Conservation (phyloP, 2,797 vertebrate genomes). For the Acrossocheilus wenchowensis region DNA sequence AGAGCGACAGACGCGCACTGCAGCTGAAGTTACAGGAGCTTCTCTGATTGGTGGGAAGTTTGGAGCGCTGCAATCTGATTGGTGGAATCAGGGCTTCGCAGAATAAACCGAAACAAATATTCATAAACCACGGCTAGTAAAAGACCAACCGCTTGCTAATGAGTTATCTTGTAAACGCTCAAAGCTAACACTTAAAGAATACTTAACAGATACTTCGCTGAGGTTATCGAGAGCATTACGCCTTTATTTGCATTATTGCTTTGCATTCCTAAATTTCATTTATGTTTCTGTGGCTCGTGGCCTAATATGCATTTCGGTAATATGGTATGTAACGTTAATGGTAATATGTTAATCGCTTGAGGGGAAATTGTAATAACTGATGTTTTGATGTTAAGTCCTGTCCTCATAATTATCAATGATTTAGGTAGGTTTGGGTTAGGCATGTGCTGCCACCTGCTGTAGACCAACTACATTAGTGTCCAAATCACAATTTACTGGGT, state of each 20-base stretch:
- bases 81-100: constrained; percentile 31
- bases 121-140: not conserved
- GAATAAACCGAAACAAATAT: not conserved
- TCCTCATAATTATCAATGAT: constrained; percentile 36
- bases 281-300: not conserved
- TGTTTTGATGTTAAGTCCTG: not conserved
- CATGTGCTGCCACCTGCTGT: constrained; percentile 81
- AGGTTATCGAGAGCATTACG: not conserved
- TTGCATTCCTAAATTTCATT: not conserved
- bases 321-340: not conserved
- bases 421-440: constrained; percentile 26
- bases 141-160: not conserved
- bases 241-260: not conserved
- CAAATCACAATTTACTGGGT: not conserved
- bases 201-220: not conserved
- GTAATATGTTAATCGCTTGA: not conserved
- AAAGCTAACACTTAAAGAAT: not conserved
- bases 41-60: constrained; percentile 74
- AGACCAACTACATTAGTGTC: not conserved
- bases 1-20: constrained; percentile 33
- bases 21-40: constrained; percentile 65
- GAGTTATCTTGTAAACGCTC: not conserved
- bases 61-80: constrained; percentile 48
- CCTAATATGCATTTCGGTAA: not conserved
- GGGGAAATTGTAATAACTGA: not conserved